Evolutionary conservation across 2,797 vertebrate genomes (phyloP).

Genomic region (Hippoglossus hippoglossus): DNA sequence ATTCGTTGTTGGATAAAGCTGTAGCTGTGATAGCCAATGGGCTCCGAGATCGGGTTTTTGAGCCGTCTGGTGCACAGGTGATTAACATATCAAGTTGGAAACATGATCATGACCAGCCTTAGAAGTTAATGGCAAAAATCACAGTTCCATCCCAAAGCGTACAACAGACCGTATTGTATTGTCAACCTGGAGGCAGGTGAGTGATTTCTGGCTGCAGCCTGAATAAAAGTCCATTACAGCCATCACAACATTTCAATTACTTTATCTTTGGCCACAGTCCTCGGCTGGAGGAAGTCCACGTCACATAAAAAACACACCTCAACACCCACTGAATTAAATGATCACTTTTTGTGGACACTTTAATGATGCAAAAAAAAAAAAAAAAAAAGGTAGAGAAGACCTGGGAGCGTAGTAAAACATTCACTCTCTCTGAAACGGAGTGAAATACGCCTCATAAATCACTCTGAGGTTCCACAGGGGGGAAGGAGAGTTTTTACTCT

Average conservation of each 20-base stretch:
- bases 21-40: too few species aligned
- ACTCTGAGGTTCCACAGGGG: too few species aligned
- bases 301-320: slow-evolving; percentile 14
- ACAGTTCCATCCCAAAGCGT: too few species aligned
- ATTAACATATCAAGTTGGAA: too few species aligned
- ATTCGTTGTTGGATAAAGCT: too few species aligned
- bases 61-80: too few species aligned
- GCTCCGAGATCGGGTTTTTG: too few species aligned
- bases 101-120: too few species aligned
- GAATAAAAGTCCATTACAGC: slow-evolving; percentile 1
- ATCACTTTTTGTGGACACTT: slow-evolving; percentile 1
- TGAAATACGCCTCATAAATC: not conserved
- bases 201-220: not conserved
- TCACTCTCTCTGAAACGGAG: not conserved
- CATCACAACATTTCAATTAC: slow-evolving; percentile 17
- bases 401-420: not conserved
- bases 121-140: too few species aligned
- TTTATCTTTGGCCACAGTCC: slow-evolving; percentile 17
- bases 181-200: not conserved
- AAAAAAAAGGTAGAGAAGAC: not conserved
- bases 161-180: too few species aligned
- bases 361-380: slow-evolving; percentile 12
- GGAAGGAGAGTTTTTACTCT: too few species aligned
- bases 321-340: slow-evolving; percentile 22
- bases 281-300: slow-evolving; percentile 1